phyloP scores from a whole-genome alignment of 2,888 invertebrate species.

The Selenia dentaria region DNA sequence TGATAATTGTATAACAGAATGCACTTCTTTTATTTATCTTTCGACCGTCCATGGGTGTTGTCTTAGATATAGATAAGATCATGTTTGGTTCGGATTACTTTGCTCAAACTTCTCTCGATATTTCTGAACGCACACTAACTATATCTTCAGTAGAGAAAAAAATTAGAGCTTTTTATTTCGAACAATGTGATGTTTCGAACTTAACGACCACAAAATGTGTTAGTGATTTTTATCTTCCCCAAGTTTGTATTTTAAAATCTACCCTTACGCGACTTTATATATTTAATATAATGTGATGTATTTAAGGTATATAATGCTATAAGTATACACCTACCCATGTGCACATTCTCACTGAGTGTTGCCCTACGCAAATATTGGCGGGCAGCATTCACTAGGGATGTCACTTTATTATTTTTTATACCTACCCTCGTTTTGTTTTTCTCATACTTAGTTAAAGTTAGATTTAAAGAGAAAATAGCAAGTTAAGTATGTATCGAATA shows the following conservation, averaged over 20 bases:
- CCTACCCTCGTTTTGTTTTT: slow-evolving; percentile 28
- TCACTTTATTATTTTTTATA: slow-evolving; percentile 27
- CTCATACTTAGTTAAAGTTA: slow-evolving; percentile 46
- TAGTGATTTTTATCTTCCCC: slow-evolving; percentile 64
- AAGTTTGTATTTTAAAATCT: slow-evolving; percentile 54
- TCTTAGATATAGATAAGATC: slow-evolving; percentile 55
- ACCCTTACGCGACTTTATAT: slow-evolving; percentile 39
- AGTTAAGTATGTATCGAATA: slow-evolving; percentile 47
- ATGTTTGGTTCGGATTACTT: slow-evolving; percentile 38
- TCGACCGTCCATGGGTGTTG: slow-evolving; percentile 81
- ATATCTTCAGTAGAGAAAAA: slow-evolving; percentile 21
- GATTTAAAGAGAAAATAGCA: slow-evolving; percentile 40
- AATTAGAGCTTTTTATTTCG: slow-evolving; percentile 56
- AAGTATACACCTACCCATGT: slow-evolving; percentile 23
- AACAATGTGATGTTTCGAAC: slow-evolving; percentile 63
- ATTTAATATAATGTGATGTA: slow-evolving; percentile 57
- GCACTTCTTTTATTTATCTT: slow-evolving; percentile 43
- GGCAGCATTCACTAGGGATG: slow-evolving; percentile 2
- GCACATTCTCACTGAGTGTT: not conserved
- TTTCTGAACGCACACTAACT: slow-evolving; percentile 31
- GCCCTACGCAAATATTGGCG: slow-evolving; percentile 3
- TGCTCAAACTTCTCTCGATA: slow-evolving; percentile 32
- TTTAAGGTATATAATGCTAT: slow-evolving; percentile 46
- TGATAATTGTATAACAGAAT: slow-evolving; percentile 27
- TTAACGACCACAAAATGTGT: slow-evolving; percentile 68